Evolutionary conservation across 2,797 vertebrate species (phyloP), one percentile per base, ranked within the genome.

Genomic region (Okamejei kenojei): DNA sequence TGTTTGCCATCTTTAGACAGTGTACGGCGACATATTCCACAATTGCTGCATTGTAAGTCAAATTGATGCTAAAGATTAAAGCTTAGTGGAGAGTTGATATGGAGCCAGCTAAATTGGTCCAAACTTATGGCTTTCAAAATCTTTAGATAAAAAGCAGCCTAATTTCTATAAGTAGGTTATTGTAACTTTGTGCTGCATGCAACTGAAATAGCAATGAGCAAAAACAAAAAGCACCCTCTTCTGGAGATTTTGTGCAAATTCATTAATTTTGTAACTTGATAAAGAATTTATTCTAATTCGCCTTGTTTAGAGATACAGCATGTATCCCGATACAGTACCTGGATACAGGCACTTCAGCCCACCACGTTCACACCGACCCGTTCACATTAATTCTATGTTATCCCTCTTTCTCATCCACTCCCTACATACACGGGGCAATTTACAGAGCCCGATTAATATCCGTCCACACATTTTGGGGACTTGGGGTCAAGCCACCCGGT

Each of bases 211-310:
- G 45, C 80, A 45, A 82, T 21, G 45, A 2, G 54, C 19, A 58
- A 82, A 45, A 1, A 9, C 45, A 17, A 21, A 11, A 29, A 0
- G 26, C 58, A 8, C 13, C 63, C n/a, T 61, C 58, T 86, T 86
- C 82, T 65, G 17, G 29, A 65, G 61, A 86, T 86, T 15, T 88
- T 86, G 26, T 86, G 15, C 58, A 86, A 86, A 84, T 58, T 82
- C 23, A 11, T 82, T 10, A 82, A 81, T 23, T 81, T 2, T 58
- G 45, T 26, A 29, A 13, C 19, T 86, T 29, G 32, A n/a, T 63
- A 63, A 86, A 17, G 13, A 65, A 23, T 54, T 32, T 1, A 21
- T 38, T 80, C 21, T 29, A 80, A 54, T 82, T 10, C 17, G 15
- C 21, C 65, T 54, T 54, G 45, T 54, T 54, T 54, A 54, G 45